These are phyloP conservation scores for Nasonovia ribisnigri DNA, from an alignment of 2,888 invertebrate genomes.

Conservation along the genomic window DNA sequence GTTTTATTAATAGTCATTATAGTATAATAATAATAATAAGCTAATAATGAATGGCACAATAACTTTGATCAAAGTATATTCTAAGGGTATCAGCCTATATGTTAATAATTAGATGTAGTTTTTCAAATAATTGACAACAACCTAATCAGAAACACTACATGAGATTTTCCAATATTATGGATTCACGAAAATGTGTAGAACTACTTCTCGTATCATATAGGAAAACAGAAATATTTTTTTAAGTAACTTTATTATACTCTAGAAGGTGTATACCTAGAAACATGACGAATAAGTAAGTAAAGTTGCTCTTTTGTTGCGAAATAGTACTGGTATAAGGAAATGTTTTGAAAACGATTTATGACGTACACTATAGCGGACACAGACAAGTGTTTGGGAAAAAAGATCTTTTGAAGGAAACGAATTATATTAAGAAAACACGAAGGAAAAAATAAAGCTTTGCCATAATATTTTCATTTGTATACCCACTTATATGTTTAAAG, in stretches of 20 bases:
- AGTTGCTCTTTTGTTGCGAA: constrained; percentile 1
- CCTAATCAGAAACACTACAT: too few relatives aligned
- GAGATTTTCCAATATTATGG: background rate
- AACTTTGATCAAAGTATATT: background rate
- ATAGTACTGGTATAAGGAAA: background rate
- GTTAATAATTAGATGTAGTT: too few relatives aligned
- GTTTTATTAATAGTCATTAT: too few relatives aligned
- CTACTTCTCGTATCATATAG: background rate
- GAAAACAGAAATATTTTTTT: background rate
- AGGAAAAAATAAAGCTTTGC: background rate
- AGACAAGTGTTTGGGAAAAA: constrained; percentile 21
- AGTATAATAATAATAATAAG: background rate
- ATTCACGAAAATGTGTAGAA: background rate
- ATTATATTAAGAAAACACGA: constrained; percentile 40
- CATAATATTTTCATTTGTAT: constrained; percentile 27
- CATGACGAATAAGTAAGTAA: background rate
- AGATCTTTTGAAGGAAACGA: constrained; percentile 26
- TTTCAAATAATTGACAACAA: too few relatives aligned
- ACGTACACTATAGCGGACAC: constrained; percentile 4
- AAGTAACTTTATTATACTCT: background rate
- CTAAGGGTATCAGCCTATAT: background rate
- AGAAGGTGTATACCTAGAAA: background rate
- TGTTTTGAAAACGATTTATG: constrained; percentile 55
- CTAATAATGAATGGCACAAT: background rate
- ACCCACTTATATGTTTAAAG: background rate